A percentile compares a stretch with the other conserved stretches of the same genome.
Conservation (phyloP, 2,113 vertebrate species). For the Limnothrissa miodon region DNA sequence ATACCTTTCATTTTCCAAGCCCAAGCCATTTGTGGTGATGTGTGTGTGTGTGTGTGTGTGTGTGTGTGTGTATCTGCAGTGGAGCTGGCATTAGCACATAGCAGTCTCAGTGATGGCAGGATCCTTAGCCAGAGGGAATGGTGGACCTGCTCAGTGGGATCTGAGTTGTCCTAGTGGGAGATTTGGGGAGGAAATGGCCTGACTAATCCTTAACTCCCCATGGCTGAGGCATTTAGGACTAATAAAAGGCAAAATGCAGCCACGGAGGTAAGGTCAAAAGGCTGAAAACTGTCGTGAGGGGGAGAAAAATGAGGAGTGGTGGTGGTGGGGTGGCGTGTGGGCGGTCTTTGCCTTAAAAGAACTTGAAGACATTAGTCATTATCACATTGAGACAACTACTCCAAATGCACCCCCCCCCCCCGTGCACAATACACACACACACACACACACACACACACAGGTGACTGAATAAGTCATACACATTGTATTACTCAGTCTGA, state of each 20-base stretch:
- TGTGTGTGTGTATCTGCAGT: not conserved
- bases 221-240: too few species aligned
- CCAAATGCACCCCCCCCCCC: too few species aligned
- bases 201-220: not conserved
- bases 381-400: not conserved
- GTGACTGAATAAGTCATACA: not conserved
- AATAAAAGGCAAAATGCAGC: too few species aligned
- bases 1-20: too few species aligned
- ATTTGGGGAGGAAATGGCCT: not conserved
- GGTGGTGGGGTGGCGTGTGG: not conserved
- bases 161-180: not conserved
- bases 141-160: not conserved
- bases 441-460: not conserved
- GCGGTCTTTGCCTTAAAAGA: not conserved
- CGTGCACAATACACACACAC: too few species aligned
- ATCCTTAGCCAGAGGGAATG: not conserved
- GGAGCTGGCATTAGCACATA: not conserved
- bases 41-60: not conserved
- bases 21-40: not conserved
- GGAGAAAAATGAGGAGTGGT: too few species aligned
- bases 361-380: not conserved
- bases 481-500: not conserved
- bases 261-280: too few species aligned
- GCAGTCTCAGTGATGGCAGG: not conserved
- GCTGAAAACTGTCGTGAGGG: too few species aligned